Evolutionary conservation across 2,113 vertebrate species (phyloP).

Genomic region (Zeus faber): DNA sequence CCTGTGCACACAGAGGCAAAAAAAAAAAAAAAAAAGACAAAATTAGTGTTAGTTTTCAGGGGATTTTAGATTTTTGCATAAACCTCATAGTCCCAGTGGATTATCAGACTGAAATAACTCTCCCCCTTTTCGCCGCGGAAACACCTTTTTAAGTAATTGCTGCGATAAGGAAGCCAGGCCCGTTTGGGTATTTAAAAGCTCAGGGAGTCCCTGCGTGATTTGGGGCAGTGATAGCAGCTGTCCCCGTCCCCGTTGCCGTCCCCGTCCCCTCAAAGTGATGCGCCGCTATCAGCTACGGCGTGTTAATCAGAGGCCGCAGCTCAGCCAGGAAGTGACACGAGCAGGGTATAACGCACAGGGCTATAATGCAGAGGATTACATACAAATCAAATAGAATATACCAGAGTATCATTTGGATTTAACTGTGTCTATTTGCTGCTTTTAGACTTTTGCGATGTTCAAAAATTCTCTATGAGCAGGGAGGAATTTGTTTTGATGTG

Average conservation of each 20-base stretch:
- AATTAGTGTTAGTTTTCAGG: conserved; percentile 30
- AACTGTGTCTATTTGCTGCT: too few relatives aligned
- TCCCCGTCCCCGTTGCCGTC: not conserved
- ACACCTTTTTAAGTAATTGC: conserved; percentile 38
- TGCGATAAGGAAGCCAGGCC: conserved; percentile 17
- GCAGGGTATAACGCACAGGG: too few relatives aligned
- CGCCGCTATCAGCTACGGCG: too few relatives aligned
- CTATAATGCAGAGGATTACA: too few relatives aligned
- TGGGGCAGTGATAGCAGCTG: not conserved
- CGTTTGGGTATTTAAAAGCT: not conserved
- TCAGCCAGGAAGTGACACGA: too few relatives aligned
- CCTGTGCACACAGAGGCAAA: not conserved
- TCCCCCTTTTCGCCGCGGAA: conserved; percentile 8
- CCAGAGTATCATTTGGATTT: too few relatives aligned
- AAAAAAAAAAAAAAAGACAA: conserved; percentile 1
- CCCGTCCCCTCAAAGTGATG: too few relatives aligned
- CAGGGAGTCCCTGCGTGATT: not conserved
- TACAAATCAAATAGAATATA: too few relatives aligned
- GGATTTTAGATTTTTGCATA: conserved; percentile 30
- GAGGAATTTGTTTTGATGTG: too few relatives aligned
- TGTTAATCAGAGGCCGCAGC: too few relatives aligned
- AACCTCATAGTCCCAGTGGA: conserved; percentile 18
- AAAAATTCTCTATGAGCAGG: too few relatives aligned
- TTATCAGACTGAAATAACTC: conserved; percentile 30
- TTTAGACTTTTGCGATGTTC: too few relatives aligned